Base-by-base conservation (phyloP, 2,888 invertebrate species). In the Acanthococcus lagerstroemiae region DNA sequence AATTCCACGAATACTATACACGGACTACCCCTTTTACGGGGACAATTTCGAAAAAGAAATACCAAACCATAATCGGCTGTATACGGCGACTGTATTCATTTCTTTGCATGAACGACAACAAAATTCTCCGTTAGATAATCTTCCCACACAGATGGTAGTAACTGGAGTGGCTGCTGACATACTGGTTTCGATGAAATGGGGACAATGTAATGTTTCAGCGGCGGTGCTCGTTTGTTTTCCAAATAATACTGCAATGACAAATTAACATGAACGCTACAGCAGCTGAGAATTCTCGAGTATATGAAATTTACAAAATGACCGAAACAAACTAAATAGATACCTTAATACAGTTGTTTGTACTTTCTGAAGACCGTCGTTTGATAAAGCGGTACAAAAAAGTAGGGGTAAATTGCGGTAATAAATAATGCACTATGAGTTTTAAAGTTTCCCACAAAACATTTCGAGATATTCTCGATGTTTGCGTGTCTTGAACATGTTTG, bases 171-270 rank as follows among this genome's bases (percentile, higher is more conserved):
- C 21, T 63, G 63, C 15, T 63, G 48, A n/a, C 25, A 63, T 17
- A 63, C 48, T 2, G 52, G 63, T 22, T 52, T 15, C 19, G 24
- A 21, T 37, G 27, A 22, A 21, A 63, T 25, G 3, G 63, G 63
- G 15, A 63, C 50, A 26, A 63, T 54, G 17, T 37, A 63, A 54
- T 63, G 63, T 4, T 27, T 63, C 9, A 63, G 37, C 1, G 44
- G 19, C 15, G 63, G 52, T 2, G 63, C 63, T 54, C 24, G 48
- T n/a, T 50, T 27, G 9, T 54, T 27, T 17, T 63, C 52, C 17
- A 63, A 63, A 52, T 54, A 63, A 22, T 44, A 17, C 63, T 63
- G 54, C n/a, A 24, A 63, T 22, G 9, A 25, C 25, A 25, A 46
- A 25, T 1, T 22, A 24, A n/a, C 24, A 2, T 24, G 15, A 44